A percentile compares a stretch with the other conserved stretches of the same genome.
These are phyloP conservation scores for Malacoraja senta DNA, from an alignment of 2,797 vertebrate species.

Conservation along the genomic window DNA sequence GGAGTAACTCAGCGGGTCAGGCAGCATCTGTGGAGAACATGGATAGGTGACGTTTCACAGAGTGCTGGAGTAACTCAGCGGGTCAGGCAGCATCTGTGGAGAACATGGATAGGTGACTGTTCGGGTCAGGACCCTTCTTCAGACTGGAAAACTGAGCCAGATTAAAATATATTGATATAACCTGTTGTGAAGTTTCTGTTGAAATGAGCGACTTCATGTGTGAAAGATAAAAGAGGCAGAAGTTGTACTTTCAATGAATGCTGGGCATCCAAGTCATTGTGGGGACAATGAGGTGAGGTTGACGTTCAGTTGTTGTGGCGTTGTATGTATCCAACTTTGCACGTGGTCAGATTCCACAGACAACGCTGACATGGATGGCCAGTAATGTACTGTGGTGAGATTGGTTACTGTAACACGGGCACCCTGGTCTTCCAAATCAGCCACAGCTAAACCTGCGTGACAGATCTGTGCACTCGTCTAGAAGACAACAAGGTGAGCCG, in stretches of 20 bases:
- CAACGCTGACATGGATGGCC: background rate
- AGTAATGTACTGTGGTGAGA: background rate
- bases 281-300: background rate
- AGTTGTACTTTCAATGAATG: background rate
- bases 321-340: background rate
- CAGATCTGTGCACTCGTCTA: too few relatives aligned
- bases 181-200: too few relatives aligned
- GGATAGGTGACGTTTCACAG: too few relatives aligned
- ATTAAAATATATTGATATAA: too few relatives aligned
- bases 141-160: too few relatives aligned
- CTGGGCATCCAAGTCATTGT: background rate
- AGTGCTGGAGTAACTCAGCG: background rate
- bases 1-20: too few relatives aligned
- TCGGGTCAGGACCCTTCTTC: too few relatives aligned
- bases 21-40: too few relatives aligned
- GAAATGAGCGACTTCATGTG: background rate
- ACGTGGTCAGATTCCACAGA: too few relatives aligned
- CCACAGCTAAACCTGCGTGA: background rate
- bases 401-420: background rate
- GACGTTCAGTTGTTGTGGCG: background rate
- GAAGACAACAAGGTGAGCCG: background rate
- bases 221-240: background rate
- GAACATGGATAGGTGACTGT: too few relatives aligned
- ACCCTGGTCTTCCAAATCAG: background rate
- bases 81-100: too few relatives aligned